Base-by-base conservation (phyloP, 2,888 invertebrate species). In the Chloroclysta siterata region DNA sequence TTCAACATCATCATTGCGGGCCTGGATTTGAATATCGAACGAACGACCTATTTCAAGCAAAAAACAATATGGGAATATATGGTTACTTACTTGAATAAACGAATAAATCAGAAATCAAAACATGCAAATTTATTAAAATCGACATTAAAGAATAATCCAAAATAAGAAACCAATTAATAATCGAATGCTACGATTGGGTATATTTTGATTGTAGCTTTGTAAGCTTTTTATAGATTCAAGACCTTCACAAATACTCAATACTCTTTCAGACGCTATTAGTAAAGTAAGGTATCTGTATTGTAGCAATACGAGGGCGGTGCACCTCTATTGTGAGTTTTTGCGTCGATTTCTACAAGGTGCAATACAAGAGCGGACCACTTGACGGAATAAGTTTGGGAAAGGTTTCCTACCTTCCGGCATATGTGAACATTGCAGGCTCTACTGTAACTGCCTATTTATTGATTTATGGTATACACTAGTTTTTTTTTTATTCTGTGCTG, bases 1-100 rank as follows among this genome's bases (percentile, higher is more conserved):
- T 71, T 65, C 53, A 59, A 63, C 66, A 68, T n/a, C n/a, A n/a
- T n/a, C n/a, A n/a, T n/a, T 72, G 62, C 11, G 10, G 14, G 8
- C 14, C 29, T 51, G 36, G 46, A 14, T 61, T 52, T 39, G 41
- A 44, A 47, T 42, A 44, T 29, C 36, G 50, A 48, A 39, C 28
- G 47, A 2, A 54, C n/a, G n/a, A 44, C 14, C 7, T 44, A 42
- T 36, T 36, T 36, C n/a, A n/a, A n/a, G n/a, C n/a, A n/a, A n/a
- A n/a, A n/a, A n/a, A n/a, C n/a, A n/a, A n/a, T n/a, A n/a, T n/a
- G n/a, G n/a, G n/a, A n/a, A n/a, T n/a, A n/a, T n/a, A n/a, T n/a
- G n/a, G n/a, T n/a, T n/a, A n/a, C n/a, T n/a, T n/a, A n/a, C n/a
- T n/a, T n/a, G n/a, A n/a, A n/a, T n/a, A n/a, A n/a, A n/a, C n/a